Evolutionary conservation across 2,888 invertebrate genomes (phyloP).

Genomic region (Parapristionchus giblindavisi): DNA sequence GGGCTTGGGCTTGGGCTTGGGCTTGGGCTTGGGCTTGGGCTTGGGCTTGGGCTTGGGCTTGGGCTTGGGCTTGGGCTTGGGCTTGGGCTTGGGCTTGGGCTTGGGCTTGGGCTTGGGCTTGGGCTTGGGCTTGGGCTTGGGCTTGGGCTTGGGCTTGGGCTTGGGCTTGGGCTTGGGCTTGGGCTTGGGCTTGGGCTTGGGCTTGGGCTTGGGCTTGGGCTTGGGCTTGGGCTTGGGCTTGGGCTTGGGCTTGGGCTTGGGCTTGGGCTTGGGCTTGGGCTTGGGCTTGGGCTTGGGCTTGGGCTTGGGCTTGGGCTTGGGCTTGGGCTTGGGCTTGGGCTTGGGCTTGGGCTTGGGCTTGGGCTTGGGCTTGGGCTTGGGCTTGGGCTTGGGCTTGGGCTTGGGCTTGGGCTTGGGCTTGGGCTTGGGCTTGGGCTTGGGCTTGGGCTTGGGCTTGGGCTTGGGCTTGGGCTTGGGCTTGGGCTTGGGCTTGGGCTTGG

Average conservation of each 20-base stretch:
- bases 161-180: constrained; percentile 43
- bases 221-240: constrained; percentile 35
- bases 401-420: constrained; percentile 42
- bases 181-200: constrained; percentile 32
- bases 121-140: constrained; percentile 8
- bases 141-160: constrained; percentile 36
- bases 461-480: constrained; percentile 11
- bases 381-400: constrained; percentile 43
- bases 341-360: not conserved
- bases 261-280: constrained; percentile 38
- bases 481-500: constrained; percentile 46
- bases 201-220: constrained; percentile 9
- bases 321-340: constrained; percentile 43
- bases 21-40: constrained; percentile 20
- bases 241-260: constrained; percentile 42
- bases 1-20: constrained; percentile 40
- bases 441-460: constrained; percentile 17
- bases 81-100: constrained; percentile 42
- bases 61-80: constrained; percentile 39
- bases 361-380: constrained; percentile 30
- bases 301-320: constrained; percentile 17
- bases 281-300: constrained; percentile 12
- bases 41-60: constrained; percentile 20
- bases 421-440: constrained; percentile 35
- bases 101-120: constrained; percentile 26